phyloP scores from a whole-genome alignment of 2,113 vertebrate genomes.

The Loxodonta africana region DNA sequence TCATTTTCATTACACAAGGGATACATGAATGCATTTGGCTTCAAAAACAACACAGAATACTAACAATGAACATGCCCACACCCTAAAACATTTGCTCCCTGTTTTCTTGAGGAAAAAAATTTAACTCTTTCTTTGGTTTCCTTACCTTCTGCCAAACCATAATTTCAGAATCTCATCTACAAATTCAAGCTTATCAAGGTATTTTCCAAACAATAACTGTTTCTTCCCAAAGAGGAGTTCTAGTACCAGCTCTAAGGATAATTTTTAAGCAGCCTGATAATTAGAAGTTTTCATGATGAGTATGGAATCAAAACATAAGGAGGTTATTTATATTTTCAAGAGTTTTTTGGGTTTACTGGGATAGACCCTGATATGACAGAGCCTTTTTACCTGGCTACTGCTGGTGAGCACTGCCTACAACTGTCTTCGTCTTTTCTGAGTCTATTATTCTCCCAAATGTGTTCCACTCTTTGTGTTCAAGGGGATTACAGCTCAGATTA shows the following conservation, averaged over 20 bases:
- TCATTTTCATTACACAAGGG: background rate
- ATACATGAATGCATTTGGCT: background rate
- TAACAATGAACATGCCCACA: background rate
- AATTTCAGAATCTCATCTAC: background rate
- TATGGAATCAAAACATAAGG: background rate
- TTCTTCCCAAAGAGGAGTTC: background rate
- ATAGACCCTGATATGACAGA: background rate
- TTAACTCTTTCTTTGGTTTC: background rate
- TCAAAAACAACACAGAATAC: background rate
- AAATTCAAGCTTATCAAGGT: background rate
- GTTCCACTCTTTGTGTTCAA: background rate
- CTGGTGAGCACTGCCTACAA: background rate
- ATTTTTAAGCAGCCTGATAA: background rate
- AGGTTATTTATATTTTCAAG: background rate
- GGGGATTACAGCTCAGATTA: background rate
- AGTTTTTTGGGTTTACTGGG: background rate
- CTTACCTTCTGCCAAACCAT: background rate
- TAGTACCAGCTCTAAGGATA: background rate
- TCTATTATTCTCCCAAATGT: background rate
- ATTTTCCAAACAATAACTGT: background rate
- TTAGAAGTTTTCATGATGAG: background rate
- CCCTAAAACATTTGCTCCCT: background rate
- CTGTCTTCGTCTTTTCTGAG: background rate
- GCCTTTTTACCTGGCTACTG: background rate
- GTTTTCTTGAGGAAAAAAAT: background rate